Evolutionary conservation across 2,888 invertebrate species (phyloP), one percentile per base, ranked within the genome.

Genomic region (Apamea sordens): DNA sequence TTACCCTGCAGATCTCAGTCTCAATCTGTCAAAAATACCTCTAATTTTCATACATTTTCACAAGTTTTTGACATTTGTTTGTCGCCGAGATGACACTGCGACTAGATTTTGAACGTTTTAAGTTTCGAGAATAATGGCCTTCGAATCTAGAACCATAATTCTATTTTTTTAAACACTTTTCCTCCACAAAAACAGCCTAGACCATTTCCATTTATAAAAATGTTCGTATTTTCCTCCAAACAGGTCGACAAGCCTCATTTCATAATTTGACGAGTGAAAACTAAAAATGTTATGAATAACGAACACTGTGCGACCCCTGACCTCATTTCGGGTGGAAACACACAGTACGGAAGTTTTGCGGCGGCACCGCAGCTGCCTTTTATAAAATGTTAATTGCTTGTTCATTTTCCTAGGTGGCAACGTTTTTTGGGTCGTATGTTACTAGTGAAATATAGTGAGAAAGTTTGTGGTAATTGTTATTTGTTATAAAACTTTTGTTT

Each of bases 221-320:
- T 83, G 72, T 69, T 69, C 70, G 79, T 85, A 64, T 86, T 90
- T 84, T 41, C 50, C 59, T 69, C 70, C 18, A 86, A 83, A 74
- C 78, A 78, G 80, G 79, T 82, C 86, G 77, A 84, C 84, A 86
- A 79, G 79, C 84, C 86, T 91, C 89, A 88, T 87, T 87, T 89
- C 77, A 86, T 91, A 91, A 92, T 92, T 92, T 91, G 89, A 90
- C 89, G 90, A 90, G 89, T 88, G 90, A 82, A 82, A 90, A 92
- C 89, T 90, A 89, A 91, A 91, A 92, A 92, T 89, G 87, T 91
- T 89, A 87, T 89, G 89, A 89, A 89, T 87, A 90, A 88, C 88
- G 86, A 79, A 82, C 83, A 82, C 83, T 84, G 78, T 75, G 85
- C 83, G 89, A 88, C 90, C 92, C 71, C 83, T 92, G 91, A 91